These are phyloP conservation scores for Distichodus sexfasciatus DNA, from an alignment of 2,797 vertebrate species.

Conservation along the genomic window DNA sequence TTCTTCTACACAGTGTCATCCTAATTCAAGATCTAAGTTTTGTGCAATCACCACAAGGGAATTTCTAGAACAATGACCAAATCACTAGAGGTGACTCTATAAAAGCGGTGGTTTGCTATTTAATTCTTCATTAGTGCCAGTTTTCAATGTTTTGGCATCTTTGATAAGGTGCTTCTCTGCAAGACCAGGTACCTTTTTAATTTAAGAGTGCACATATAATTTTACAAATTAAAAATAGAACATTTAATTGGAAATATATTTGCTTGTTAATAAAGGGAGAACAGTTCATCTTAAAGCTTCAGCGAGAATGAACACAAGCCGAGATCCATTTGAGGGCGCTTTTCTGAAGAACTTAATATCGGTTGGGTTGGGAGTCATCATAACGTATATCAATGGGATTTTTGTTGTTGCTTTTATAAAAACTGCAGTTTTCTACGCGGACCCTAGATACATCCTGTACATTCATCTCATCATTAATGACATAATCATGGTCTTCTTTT, in stretches of 20 bases:
- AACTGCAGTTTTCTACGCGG: conserved; percentile 42
- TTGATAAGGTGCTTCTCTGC: too few species aligned
- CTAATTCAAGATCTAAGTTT: not conserved
- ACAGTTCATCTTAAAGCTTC: not conserved
- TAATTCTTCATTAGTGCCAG: too few species aligned
- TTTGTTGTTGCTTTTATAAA: conserved; percentile 59
- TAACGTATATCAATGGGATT: conserved; percentile 56
- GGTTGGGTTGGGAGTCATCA: conserved; percentile 39
- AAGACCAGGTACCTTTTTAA: too few species aligned
- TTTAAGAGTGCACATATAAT: too few species aligned
- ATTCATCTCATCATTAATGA: conserved; percentile 66
- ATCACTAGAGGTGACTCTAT: not conserved
- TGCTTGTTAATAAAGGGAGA: too few species aligned
- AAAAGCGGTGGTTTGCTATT: not conserved
- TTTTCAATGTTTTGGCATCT: too few species aligned
- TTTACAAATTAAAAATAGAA: too few species aligned
- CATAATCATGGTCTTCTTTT: conserved; percentile 52
- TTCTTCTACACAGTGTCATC: too few species aligned
- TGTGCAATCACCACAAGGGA: not conserved
- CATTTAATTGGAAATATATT: too few species aligned
- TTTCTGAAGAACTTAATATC: conserved; percentile 54
- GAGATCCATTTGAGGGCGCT: conserved; percentile 26
- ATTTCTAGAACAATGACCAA: not conserved
- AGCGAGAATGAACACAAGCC: conserved; percentile 54
- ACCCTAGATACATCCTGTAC: conserved; percentile 64